Percentiles rank a stretch among this genome's conserved stretches.
These are phyloP conservation scores for Parnassius orleans DNA, from an alignment of 2,888 invertebrate species.

Conservation along the genomic window DNA sequence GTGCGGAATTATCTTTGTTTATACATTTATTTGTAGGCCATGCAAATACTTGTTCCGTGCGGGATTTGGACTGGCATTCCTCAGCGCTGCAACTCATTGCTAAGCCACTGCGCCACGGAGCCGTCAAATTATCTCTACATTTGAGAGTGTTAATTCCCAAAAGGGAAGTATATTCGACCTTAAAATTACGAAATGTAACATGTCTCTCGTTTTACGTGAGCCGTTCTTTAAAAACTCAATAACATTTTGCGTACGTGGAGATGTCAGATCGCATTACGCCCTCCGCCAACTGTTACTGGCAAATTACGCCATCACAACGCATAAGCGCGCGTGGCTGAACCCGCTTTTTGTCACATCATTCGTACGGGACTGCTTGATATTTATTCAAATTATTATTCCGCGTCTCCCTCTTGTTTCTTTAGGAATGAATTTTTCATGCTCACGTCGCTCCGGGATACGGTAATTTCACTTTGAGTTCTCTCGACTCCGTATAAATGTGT, in stretches of 20 bases:
- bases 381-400: constrained; percentile 78
- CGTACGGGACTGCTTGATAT: constrained; percentile 63
- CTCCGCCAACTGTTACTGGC: constrained; percentile 55
- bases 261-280: constrained; percentile 60
- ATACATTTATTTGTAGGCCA: too few relatives aligned
- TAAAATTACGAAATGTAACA: constrained; percentile 46
- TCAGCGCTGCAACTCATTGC: too few relatives aligned
- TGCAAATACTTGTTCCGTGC: too few relatives aligned
- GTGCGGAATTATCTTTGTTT: constrained; percentile 6
- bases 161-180: constrained; percentile 39
- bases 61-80: too few relatives aligned
- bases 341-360: constrained; percentile 71
- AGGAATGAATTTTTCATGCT: constrained; percentile 79
- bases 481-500: constrained; percentile 64
- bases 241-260: constrained; percentile 62
- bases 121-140: background rate
- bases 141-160: constrained; percentile 13
- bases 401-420: constrained; percentile 73
- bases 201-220: constrained; percentile 40
- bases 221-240: constrained; percentile 66
- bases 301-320: constrained; percentile 74
- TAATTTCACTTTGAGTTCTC: constrained; percentile 77
- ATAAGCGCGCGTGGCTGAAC: constrained; percentile 70
- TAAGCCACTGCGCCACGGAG: too few relatives aligned
- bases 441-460: constrained; percentile 67